Evolutionary conservation across 2,797 vertebrate species (phyloP), one percentile per base, ranked within the genome.

Genomic region (Acanthurus tractus): DNA sequence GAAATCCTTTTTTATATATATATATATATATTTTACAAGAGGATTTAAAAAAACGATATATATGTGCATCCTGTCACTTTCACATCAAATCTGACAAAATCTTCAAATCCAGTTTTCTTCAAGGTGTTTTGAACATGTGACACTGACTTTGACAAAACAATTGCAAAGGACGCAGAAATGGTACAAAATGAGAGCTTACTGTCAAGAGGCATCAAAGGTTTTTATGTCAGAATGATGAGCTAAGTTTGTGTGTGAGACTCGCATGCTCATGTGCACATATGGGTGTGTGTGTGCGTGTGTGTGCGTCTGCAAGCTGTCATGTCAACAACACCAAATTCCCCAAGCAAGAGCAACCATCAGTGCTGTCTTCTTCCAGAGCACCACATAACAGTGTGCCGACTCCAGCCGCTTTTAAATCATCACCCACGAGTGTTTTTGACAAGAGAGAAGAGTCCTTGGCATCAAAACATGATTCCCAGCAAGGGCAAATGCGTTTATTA

Each of bases 401-500:
- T 61, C 9, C 0, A 44, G 50, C 48, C 1, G 18, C 85, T 79
- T 83, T 87, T 88, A 89, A 90, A 92, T 89, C 72, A 44, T 50
- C 63, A 2, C 81, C 59, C 76, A 66, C 72, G 78, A 82, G 63
- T 14, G 3, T 46, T 79, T 64, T 67, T 89, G 89, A 91, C 87
- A 90, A 73, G 74, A 86, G 17, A 54, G 74, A 85, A 36, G 64
- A 83, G 85, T 81, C 82, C 88, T 86, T 88, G 86, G 65, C 83
- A 83, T 88, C 82, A 70, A 70, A 89, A 83, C 73, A 49, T 67
- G 73, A 79, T 81, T 86, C 42, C 72, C n/a, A 40, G 63, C 75
- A 79, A 91, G 84, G 88, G 83, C 81, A 86, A 85, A 88, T 57
- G 79, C 82, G 72, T 90, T 92, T 90, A 83, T 86, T 89, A 78